These are phyloP conservation scores for Pseudochirops corinnae DNA, from an alignment of 2,797 vertebrate species.

Conservation along the genomic window DNA sequence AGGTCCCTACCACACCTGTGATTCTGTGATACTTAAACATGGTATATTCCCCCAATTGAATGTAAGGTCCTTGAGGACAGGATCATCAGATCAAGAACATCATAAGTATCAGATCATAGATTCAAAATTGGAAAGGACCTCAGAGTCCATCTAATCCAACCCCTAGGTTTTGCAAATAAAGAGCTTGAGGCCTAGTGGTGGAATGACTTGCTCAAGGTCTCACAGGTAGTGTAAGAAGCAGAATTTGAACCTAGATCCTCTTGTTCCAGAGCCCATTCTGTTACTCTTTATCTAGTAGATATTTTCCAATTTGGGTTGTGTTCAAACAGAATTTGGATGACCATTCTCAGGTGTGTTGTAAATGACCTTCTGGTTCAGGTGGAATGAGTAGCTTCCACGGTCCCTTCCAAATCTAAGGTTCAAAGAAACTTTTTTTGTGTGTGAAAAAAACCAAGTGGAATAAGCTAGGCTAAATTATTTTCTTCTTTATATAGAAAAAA, in stretches of 20 bases:
- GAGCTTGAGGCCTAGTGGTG: neutral
- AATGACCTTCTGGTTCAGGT: neutral
- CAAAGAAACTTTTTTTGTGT: neutral
- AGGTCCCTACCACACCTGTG: neutral
- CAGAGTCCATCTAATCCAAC: neutral
- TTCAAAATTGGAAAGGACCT: neutral
- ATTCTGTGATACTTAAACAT: neutral
- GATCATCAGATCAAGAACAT: neutral
- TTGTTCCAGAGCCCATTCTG: neutral
- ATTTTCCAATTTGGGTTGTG: neutral
- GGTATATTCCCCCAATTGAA: neutral
- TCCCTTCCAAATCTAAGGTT: neutral
- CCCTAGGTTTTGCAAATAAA: neutral
- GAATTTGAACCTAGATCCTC: neutral
- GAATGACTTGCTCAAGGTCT: neutral
- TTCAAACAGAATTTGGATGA: neutral
- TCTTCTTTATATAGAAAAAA: constrained; percentile 55
- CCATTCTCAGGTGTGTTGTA: neutral
- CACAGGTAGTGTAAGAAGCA: neutral
- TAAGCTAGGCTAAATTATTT: neutral
- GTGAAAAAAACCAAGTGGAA: neutral
- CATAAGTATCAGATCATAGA: neutral
- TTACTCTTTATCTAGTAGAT: neutral
- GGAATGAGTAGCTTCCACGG: neutral
- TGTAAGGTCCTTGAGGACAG: neutral